Percentiles rank a stretch among this genome's conserved stretches.
Evolutionary conservation across 2,797 vertebrate genomes (phyloP).

Genomic region (Gymnothorax javanicus): DNA sequence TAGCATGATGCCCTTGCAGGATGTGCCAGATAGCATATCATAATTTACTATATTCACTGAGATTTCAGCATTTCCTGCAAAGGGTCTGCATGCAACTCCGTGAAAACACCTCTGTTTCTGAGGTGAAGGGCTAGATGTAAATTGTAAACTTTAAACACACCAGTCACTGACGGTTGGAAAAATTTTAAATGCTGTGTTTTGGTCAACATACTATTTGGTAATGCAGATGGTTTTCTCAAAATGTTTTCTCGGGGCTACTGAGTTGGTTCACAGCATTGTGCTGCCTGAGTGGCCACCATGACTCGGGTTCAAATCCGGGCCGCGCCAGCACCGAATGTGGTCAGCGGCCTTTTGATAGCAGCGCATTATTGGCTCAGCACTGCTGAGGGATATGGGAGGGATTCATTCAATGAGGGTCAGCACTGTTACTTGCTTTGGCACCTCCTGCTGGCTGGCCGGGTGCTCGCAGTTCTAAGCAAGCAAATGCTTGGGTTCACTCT

Average conservation of each 20-base stretch:
- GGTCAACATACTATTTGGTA: background rate
- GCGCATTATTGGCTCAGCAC: no score
- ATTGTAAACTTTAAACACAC: background rate
- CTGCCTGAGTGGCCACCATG: no score
- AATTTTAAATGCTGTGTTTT: background rate
- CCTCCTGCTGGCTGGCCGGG: no score
- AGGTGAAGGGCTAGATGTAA: background rate
- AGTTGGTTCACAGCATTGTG: no score
- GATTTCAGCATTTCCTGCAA: background rate
- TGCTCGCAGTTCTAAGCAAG: no score
- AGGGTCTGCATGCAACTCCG: background rate
- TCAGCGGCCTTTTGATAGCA: no score
- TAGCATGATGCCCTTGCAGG: background rate
- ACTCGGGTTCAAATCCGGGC: no score
- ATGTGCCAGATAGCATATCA: background rate
- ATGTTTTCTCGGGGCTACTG: background rate
- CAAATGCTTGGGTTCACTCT: no score
- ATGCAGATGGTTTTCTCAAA: background rate
- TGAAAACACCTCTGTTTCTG: background rate
- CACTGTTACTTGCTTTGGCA: no score
- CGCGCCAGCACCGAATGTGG: no score
- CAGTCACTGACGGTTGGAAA: conserved; percentile 5
- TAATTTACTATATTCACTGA: background rate
- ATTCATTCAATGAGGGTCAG: no score
- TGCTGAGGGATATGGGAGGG: no score